phyloP scores from a whole-genome alignment of 2,888 invertebrate genomes.

The Hirtodrosophila histrioides region DNA sequence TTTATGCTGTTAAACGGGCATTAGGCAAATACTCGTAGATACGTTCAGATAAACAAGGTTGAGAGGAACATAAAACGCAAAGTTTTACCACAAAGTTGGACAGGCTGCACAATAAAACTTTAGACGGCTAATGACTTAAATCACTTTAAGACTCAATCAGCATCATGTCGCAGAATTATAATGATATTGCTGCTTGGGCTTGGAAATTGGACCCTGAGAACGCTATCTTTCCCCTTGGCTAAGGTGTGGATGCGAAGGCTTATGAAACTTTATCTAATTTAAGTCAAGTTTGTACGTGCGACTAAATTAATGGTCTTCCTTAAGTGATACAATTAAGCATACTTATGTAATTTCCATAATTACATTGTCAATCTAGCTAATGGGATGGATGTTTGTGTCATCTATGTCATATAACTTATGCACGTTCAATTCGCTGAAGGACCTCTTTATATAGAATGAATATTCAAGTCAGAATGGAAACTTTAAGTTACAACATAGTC shows the following conservation, averaged over 20 bases:
- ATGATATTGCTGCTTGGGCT: constrained; percentile 24
- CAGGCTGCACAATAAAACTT: constrained; percentile 57
- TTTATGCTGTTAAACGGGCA: constrained; percentile 49
- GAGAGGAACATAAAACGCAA: constrained; percentile 20
- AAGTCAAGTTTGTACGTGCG: constrained; percentile 5
- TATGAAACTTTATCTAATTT: constrained; percentile 15
- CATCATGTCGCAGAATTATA: constrained; percentile 52
- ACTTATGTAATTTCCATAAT: constrained; percentile 10
- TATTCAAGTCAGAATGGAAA: no score
- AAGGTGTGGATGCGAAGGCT: background rate
- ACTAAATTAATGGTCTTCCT: constrained; percentile 25
- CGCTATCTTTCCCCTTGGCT: background rate
- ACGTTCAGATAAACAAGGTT: constrained; percentile 42
- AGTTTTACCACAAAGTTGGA: constrained; percentile 48
- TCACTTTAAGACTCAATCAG: constrained; percentile 72
- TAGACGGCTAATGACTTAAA: constrained; percentile 65
- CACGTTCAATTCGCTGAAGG: no score
- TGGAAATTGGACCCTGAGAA: background rate
- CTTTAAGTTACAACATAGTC: no score
- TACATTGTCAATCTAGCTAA: constrained; percentile 9
- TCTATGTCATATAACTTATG: no score
- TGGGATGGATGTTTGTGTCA: constrained; percentile 18
- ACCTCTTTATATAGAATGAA: no score
- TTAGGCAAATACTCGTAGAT: constrained; percentile 45
- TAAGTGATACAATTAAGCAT: constrained; percentile 22